These are phyloP conservation scores for Columba janthina DNA, from an alignment of 2,113 vertebrate species.

Conservation along the genomic window DNA sequence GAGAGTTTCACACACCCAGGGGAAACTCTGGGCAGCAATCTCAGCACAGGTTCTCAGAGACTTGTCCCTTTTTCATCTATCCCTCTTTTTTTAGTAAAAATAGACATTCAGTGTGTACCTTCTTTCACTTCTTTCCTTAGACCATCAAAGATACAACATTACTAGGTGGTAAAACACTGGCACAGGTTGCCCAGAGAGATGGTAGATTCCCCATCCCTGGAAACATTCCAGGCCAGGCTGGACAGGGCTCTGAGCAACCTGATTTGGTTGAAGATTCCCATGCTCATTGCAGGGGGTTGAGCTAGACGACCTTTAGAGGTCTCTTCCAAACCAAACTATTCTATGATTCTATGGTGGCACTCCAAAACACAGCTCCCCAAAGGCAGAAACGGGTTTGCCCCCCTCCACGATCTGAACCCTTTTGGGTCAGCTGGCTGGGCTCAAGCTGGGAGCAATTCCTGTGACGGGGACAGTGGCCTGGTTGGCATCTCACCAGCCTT, in stretches of 20 bases:
- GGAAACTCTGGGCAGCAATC: background rate
- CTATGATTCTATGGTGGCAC: no score
- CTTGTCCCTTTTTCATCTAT: background rate
- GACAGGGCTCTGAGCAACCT: no score
- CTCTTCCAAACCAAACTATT: no score
- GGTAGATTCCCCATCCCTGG: no score
- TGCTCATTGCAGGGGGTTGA: no score
- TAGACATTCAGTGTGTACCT: background rate
- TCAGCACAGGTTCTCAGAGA: background rate
- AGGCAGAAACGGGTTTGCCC: background rate
- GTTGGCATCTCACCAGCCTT: fast-evolving
- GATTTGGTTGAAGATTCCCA: no score
- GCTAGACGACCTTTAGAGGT: no score
- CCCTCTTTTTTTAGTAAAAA: background rate
- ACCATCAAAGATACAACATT: background rate
- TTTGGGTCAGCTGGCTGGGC: background rate
- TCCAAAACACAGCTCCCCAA: background rate
- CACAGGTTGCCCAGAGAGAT: no score
- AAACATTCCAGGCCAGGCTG: no score
- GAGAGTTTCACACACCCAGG: fast-evolving
- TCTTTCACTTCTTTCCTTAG: background rate
- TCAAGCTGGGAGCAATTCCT: background rate
- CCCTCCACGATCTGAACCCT: fast-evolving
- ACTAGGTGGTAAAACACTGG: no score
- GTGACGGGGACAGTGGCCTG: fast-evolving